These are phyloP conservation scores for Agrochola lota DNA, from an alignment of 2,888 invertebrate species.

Conservation along the genomic window DNA sequence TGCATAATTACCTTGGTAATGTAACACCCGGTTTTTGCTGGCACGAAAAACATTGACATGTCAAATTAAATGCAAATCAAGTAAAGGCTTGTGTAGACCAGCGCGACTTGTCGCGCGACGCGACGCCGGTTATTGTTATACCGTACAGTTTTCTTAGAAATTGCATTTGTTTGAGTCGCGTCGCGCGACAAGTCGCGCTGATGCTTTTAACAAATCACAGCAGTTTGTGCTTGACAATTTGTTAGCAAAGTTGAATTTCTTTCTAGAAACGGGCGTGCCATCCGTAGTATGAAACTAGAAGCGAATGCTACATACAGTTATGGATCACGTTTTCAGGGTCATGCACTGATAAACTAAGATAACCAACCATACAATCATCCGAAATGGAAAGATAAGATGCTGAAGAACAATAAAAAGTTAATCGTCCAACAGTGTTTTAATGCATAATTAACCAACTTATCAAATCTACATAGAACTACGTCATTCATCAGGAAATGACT, in stretches of 20 bases:
- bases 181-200: too few relatives aligned
- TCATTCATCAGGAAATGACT: conserved; percentile 31
- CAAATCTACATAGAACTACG: conserved; percentile 8
- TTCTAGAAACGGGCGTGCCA: not conserved
- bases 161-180: too few relatives aligned
- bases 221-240: not conserved
- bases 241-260: not conserved
- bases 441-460: not conserved
- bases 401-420: conserved; percentile 6
- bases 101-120: too few relatives aligned
- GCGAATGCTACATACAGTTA: not conserved
- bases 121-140: too few relatives aligned
- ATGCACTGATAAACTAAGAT: conserved; percentile 26
- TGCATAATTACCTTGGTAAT: not conserved
- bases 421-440: not conserved
- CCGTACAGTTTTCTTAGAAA: too few relatives aligned
- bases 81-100: not conserved
- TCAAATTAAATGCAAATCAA: not conserved
- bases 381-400: conserved; percentile 7
- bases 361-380: conserved; percentile 30
- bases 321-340: conserved; percentile 17
- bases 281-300: not conserved
- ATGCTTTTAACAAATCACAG: not conserved
- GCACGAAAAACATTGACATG: not conserved
- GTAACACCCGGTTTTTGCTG: not conserved